A percentile compares a stretch with the other conserved stretches of the same genome.
phyloP scores from a whole-genome alignment of 2,797 vertebrate genomes.

The Lagocephalus sceleratus region DNA sequence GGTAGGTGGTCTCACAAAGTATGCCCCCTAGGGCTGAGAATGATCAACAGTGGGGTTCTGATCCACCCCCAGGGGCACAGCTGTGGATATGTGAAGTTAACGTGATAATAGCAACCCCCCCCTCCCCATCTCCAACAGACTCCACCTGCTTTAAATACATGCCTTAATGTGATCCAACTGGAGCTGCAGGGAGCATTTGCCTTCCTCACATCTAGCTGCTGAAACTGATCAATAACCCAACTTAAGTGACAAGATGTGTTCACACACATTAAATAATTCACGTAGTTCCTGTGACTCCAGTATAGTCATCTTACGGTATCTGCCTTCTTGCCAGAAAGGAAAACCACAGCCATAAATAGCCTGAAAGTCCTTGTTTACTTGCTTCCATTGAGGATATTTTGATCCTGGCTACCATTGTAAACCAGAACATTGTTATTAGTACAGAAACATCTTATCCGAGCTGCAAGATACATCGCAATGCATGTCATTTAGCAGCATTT shows the following conservation, averaged over 20 bases:
- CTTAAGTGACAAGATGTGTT: no score
- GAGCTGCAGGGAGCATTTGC: neutral
- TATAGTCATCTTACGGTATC: no score
- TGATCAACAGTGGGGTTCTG: neutral
- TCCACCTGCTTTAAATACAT: slow-evolving; percentile 60
- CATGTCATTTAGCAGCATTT: no score
- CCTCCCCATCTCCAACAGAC: slow-evolving; percentile 11
- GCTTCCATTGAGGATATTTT: neutral
- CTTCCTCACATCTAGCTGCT: slow-evolving; percentile 2
- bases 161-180: slow-evolving; percentile 19
- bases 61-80: slow-evolving; percentile 36
- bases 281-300: no score
- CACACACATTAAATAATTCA: no score
- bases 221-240: neutral
- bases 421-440: no score
- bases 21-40: slow-evolving; percentile 21
- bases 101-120: slow-evolving; percentile 36
- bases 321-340: neutral
- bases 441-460: no score
- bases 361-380: neutral
- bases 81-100: slow-evolving; percentile 42
- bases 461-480: no score
- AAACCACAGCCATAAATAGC: neutral
- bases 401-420: neutral
- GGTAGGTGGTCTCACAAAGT: slow-evolving; percentile 50